Evolutionary conservation across 2,888 invertebrate genomes (phyloP).

Genomic region (Listrodromus nycthemerus): DNA sequence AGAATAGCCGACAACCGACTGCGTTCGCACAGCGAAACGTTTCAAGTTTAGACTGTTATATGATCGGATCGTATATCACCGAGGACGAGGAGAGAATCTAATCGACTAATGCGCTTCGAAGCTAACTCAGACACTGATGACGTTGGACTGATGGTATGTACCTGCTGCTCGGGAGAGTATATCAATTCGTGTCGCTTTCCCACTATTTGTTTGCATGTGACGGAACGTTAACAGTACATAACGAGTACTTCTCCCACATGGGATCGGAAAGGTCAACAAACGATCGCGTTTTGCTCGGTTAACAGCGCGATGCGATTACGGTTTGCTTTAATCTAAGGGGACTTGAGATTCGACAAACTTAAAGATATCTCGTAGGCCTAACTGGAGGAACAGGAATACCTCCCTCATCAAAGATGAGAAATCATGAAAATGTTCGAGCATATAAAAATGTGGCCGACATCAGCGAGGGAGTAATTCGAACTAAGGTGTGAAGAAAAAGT

Average conservation of each 20-base stretch:
- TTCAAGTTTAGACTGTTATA: neutral
- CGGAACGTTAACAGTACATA: neutral
- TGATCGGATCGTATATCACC: neutral
- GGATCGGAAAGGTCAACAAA: neutral
- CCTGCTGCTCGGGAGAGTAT: conserved; percentile 19
- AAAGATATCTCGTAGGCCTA: neutral
- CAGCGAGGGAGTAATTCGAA: too few relatives aligned
- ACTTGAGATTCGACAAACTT: neutral
- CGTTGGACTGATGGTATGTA: neutral
- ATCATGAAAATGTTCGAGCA: too few relatives aligned
- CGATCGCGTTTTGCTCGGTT: neutral
- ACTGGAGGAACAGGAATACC: neutral
- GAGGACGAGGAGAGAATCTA: neutral
- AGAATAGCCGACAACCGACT: neutral
- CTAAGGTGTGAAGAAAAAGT: too few relatives aligned
- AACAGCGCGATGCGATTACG: neutral
- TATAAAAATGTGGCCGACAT: too few relatives aligned
- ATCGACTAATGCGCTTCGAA: neutral
- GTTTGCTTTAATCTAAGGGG: neutral
- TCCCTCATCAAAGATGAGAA: neutral
- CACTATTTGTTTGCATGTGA: conserved; percentile 26
- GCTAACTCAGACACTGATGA: neutral
- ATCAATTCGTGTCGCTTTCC: conserved; percentile 1
- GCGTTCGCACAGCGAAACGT: neutral
- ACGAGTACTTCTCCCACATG: neutral